phyloP scores from a whole-genome alignment of 2,888 invertebrate species.

The Caenorhabditis wallacei region DNA sequence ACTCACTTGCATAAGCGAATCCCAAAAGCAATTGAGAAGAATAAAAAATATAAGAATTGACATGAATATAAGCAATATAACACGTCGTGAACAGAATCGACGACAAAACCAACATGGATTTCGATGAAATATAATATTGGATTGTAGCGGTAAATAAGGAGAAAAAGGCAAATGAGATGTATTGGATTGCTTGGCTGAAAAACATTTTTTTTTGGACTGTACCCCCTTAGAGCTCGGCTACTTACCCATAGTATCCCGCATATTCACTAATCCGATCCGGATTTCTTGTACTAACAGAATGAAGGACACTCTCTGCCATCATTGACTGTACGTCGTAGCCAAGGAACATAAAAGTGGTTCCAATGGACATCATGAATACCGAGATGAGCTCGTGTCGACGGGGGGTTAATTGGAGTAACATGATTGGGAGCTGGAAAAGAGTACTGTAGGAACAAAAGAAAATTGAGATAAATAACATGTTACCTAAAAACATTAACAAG shows the following conservation, averaged over 20 bases:
- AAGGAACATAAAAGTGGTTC: slow-evolving; percentile 65
- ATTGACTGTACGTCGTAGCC: slow-evolving; percentile 67
- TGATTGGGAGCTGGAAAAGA: not conserved
- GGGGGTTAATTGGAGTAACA: slow-evolving; percentile 52
- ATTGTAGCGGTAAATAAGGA: slow-evolving; percentile 68
- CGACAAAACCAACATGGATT: slow-evolving; percentile 52
- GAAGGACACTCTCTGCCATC: slow-evolving; percentile 67
- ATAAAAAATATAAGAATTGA: slow-evolving; percentile 62
- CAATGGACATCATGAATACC: slow-evolving; percentile 62
- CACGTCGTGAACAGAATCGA: slow-evolving; percentile 50
- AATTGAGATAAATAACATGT: not conserved
- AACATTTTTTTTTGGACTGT: no score
- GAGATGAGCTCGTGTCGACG: slow-evolving; percentile 66
- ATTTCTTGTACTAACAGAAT: slow-evolving; percentile 58
- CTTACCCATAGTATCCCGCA: slow-evolving; percentile 71
- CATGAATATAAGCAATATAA: slow-evolving; percentile 61
- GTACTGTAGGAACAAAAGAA: not conserved
- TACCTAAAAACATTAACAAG: no score
- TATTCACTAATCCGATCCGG: slow-evolving; percentile 65
- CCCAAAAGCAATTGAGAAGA: slow-evolving; percentile 62
- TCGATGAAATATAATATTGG: slow-evolving; percentile 63
- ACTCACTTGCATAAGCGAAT: slow-evolving; percentile 68
- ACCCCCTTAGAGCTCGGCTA: no score
- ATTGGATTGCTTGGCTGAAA: slow-evolving; percentile 70
- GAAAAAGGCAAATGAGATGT: slow-evolving; percentile 66